These are phyloP conservation scores for Tyrannus savana DNA, from an alignment of 2,113 vertebrate species.

Conservation along the genomic window DNA sequence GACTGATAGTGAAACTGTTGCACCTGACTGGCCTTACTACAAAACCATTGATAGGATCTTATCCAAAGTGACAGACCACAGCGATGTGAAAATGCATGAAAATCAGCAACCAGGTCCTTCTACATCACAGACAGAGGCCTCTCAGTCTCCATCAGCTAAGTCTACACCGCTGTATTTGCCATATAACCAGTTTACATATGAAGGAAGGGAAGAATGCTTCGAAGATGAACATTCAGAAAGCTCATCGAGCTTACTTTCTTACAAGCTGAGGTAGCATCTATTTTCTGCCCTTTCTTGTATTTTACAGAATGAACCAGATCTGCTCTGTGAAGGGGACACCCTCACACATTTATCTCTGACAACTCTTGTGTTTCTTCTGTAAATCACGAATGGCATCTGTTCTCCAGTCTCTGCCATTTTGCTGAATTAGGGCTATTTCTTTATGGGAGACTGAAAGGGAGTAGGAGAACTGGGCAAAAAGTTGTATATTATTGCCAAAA, in stretches of 20 bases:
- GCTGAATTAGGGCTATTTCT: background rate
- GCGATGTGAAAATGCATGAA: constrained; percentile 82
- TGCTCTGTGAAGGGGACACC: background rate
- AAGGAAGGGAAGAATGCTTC: constrained; percentile 87
- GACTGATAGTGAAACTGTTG: constrained; percentile 78
- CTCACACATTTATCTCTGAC: background rate
- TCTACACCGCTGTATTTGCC: constrained; percentile 87
- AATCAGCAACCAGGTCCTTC: constrained; percentile 85
- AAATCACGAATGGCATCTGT: background rate
- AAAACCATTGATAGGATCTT: constrained; percentile 95
- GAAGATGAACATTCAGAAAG: constrained; percentile 82
- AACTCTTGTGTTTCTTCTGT: background rate
- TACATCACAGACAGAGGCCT: constrained; percentile 86
- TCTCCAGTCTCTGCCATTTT: background rate
- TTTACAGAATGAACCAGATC: background rate
- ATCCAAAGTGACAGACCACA: constrained; percentile 87
- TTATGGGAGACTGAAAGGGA: background rate
- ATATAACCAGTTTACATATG: constrained; percentile 93
- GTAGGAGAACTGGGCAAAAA: background rate
- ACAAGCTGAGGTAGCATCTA: constrained; percentile 77
- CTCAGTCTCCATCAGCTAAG: constrained; percentile 81
- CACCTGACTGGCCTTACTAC: constrained; percentile 94
- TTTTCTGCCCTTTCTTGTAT: background rate
- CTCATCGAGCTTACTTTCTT: constrained; percentile 78
- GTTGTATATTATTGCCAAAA: background rate